phyloP scores from a whole-genome alignment of 2,888 invertebrate genomes.

The Sylvicola fuscatus region DNA sequence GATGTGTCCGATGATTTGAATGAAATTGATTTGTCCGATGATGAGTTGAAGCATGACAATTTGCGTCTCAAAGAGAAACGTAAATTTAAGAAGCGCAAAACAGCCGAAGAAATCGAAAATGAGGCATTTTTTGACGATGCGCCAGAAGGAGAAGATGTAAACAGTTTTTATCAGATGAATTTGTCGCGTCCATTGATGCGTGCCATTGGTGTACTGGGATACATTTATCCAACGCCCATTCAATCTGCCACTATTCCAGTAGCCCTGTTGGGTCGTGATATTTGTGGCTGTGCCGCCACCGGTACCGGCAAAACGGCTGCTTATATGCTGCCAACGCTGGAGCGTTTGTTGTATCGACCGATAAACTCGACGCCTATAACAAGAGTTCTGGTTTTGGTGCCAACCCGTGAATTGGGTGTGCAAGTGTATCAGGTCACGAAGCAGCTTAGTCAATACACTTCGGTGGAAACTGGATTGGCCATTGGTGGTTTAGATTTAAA shows the following conservation, averaged over 20 bases:
- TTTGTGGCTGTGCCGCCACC: slow-evolving; percentile 97
- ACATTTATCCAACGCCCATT: slow-evolving; percentile 89
- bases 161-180: slow-evolving; percentile 87
- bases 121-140: slow-evolving; percentile 43
- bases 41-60: slow-evolving; percentile 52
- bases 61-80: slow-evolving; percentile 45
- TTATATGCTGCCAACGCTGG: slow-evolving; percentile 93
- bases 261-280: slow-evolving; percentile 72
- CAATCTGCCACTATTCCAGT: slow-evolving; percentile 91
- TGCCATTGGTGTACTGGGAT: slow-evolving; percentile 73
- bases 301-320: slow-evolving; percentile 98
- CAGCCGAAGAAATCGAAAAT: slow-evolving; percentile 26
- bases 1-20: slow-evolving; percentile 11
- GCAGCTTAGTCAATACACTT: slow-evolving; percentile 74
- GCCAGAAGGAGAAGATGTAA: slow-evolving; percentile 37
- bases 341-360: slow-evolving; percentile 76
- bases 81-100: slow-evolving; percentile 28
- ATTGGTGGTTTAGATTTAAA: slow-evolving; percentile 80
- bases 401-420: slow-evolving; percentile 92
- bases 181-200: slow-evolving; percentile 83
- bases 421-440: slow-evolving; percentile 92
- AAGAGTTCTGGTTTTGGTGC: slow-evolving; percentile 81
- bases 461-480: slow-evolving; percentile 60
- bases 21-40: slow-evolving; percentile 50
- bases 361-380: slow-evolving; percentile 44